Percentiles rank a stretch among this genome's conserved stretches.
Evolutionary conservation across 2,113 vertebrate genomes (phyloP).

Genomic region (Melozone crissalis): DNA sequence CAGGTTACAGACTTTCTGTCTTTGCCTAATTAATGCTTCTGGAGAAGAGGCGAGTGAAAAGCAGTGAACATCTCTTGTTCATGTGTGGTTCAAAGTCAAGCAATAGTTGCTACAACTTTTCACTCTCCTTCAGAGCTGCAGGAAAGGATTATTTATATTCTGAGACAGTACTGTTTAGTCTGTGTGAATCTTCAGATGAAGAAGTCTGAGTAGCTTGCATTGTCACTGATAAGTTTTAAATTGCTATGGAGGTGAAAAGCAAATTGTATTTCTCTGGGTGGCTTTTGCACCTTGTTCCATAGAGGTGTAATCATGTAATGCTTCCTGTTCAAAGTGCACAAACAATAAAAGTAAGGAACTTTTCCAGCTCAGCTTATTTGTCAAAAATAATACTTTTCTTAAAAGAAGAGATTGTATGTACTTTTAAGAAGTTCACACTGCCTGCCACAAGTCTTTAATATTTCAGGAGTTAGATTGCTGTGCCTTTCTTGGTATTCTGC

Average conservation of each 20-base stretch:
- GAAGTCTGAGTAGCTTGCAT: not conserved
- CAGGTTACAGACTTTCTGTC: not conserved
- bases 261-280: not conserved
- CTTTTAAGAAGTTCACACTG: not conserved
- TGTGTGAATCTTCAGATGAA: not conserved
- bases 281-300: not conserved
- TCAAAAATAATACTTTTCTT: not conserved
- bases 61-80: not conserved
- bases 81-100: not conserved
- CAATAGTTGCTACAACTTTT: not conserved
- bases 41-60: not conserved
- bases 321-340: not conserved
- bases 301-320: accelerated
- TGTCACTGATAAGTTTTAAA: slow-evolving; percentile 11
- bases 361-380: not conserved
- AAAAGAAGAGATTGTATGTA: not conserved
- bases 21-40: not conserved
- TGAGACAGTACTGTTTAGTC: slow-evolving; percentile 12
- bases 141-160: slow-evolving; percentile 6
- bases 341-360: not conserved
- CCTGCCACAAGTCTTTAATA: not conserved
- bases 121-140: not conserved
- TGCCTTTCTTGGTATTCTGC: slow-evolving; percentile 28
- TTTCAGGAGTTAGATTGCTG: not conserved
- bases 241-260: not conserved